A percentile compares a stretch with the other conserved stretches of the same genome.
Evolutionary conservation across 2,797 vertebrate genomes (phyloP).

Genomic region (Paguma larvata): DNA sequence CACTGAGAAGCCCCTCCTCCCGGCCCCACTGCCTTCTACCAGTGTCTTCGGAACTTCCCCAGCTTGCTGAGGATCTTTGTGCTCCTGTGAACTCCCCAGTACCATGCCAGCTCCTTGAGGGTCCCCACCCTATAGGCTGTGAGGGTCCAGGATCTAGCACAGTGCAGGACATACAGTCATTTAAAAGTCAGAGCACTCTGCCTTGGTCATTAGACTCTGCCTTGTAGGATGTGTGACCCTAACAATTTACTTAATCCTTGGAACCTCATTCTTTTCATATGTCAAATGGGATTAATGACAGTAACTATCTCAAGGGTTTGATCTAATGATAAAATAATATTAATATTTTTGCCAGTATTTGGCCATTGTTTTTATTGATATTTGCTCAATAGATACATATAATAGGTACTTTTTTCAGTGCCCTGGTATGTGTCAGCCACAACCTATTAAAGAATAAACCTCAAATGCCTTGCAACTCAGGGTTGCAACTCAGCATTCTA

Average conservation of each 20-base stretch:
- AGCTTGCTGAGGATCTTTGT: neutral
- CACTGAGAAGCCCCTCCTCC: neutral
- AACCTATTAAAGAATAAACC: neutral
- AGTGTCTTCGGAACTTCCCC: neutral
- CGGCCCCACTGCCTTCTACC: neutral
- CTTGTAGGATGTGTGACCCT: neutral
- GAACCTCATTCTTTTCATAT: neutral
- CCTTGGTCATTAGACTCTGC: neutral
- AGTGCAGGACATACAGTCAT: fast-evolving
- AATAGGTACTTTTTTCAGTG: neutral
- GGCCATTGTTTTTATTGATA: neutral
- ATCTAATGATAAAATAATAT: neutral
- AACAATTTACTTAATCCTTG: neutral
- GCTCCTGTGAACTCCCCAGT: neutral
- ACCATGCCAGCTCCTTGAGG: fast-evolving
- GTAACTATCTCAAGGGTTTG: neutral
- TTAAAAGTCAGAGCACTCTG: neutral
- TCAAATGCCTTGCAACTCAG: neutral
- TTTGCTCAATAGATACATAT: slow-evolving; percentile 11
- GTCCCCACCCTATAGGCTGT: neutral
- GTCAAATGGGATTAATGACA: neutral
- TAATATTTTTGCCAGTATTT: neutral
- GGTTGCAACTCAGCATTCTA: neutral
- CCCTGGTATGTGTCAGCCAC: neutral
- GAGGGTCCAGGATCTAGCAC: neutral